A percentile compares a stretch with the other conserved stretches of the same genome.
Evolutionary conservation across 2,113 vertebrate genomes (phyloP).

Genomic region (Oxyruncus cristatus): DNA sequence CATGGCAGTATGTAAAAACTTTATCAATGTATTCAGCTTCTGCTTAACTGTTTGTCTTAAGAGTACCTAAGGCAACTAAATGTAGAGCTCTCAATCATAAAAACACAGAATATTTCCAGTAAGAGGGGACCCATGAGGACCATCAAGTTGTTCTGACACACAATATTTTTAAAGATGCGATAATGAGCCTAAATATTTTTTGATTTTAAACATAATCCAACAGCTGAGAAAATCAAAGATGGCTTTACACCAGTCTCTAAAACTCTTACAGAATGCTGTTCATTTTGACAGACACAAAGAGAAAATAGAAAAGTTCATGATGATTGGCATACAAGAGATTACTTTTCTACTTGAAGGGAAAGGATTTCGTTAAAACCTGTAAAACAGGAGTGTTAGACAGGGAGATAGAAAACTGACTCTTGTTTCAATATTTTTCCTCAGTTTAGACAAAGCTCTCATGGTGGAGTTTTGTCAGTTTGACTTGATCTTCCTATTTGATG

Average conservation of each 20-base stretch:
- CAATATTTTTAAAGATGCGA: background rate
- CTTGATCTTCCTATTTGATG: background rate
- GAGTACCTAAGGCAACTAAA: background rate
- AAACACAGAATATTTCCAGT: background rate
- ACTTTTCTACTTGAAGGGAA: background rate
- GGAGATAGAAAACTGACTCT: background rate
- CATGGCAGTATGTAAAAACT: background rate
- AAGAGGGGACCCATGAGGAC: background rate
- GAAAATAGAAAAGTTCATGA: background rate
- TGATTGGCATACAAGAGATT: background rate
- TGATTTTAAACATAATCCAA: background rate
- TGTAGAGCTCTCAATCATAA: background rate
- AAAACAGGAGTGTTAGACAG: background rate
- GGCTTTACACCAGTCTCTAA: background rate
- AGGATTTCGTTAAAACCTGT: background rate
- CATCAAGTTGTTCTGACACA: background rate
- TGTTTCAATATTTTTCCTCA: background rate
- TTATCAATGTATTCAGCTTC: background rate
- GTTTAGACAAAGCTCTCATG: background rate
- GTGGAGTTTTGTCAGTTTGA: background rate
- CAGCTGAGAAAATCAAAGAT: background rate
- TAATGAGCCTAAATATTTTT: background rate
- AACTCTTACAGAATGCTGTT: background rate
- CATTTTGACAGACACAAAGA: background rate
- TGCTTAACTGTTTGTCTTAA: background rate